Base-by-base conservation (phyloP, 2,888 invertebrate genomes). In the Agrilus cyanescens region DNA sequence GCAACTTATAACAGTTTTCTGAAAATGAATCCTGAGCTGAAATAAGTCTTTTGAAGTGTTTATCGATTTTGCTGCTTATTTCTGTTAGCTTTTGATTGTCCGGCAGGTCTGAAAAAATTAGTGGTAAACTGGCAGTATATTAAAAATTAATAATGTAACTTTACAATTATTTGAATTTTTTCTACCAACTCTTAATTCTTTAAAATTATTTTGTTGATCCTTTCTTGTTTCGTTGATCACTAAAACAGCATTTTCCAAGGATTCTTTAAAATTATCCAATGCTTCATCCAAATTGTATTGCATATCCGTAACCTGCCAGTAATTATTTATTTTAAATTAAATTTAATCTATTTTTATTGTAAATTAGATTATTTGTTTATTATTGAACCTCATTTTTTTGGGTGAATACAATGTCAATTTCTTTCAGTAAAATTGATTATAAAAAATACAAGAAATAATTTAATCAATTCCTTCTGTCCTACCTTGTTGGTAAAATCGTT, bases 1-100 rank as follows among this genome's bases (percentile, higher is more conserved):
- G 81, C 34, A 78, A 72, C 20, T 76, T 65, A 51, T 78, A 74
- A 57, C 81, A 82, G 13, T 78, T 78, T 58, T 80, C 76, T 37
- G 78, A 66, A 59, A 81, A 80, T 40, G 71, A 67, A 51, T 78
- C 76, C 58, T 82, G 80, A 4, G 74, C 72, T 20, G 75, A 68
- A 43, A 78, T 56, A 14, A 81, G 66, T 56, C 74, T 74, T 59
- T 78, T 71, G 61, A 78, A 73, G 65, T 75, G 66, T 16, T 54
- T 53, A 35, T 67, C 63, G 38, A 69, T 52, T 47, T 64, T 63
- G 33, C 60, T 54, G 29, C 58, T 57, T 32, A 63, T 46, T 36
- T 64, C 59, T 13, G 46, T 44, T 16, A 51, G 42, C 35, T 47
- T 46, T 8, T 44, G 29, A 20, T 43, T 42, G 6, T 44, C 48